Percentiles rank a stretch among this genome's conserved stretches.
These are phyloP conservation scores for Sorex araneus DNA, from an alignment of 2,113 vertebrate genomes.

Conservation along the genomic window DNA sequence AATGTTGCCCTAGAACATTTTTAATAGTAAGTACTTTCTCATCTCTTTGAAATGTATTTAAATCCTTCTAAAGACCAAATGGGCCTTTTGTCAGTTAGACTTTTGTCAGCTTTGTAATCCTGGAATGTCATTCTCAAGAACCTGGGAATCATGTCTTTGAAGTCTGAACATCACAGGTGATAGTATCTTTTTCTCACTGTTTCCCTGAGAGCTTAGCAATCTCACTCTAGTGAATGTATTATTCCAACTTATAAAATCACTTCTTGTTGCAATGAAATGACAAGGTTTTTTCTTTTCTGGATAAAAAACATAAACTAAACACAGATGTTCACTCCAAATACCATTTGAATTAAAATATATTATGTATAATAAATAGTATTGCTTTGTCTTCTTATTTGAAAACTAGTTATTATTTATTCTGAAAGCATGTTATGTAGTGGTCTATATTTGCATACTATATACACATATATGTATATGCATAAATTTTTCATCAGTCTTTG, in stretches of 20 bases:
- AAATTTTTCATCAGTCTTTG: neutral
- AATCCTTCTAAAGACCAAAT: neutral
- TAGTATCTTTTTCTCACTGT: neutral
- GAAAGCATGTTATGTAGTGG: neutral
- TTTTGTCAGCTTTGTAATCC: neutral
- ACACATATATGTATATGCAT: too few species aligned
- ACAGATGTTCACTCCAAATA: neutral
- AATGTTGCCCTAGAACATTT: neutral
- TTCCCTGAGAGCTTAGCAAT: neutral
- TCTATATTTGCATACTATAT: neutral
- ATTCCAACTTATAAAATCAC: neutral
- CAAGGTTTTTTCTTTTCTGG: neutral
- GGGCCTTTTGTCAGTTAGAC: neutral
- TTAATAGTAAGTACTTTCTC: neutral
- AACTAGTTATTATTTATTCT: constrained; percentile 29
- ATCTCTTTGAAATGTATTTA: neutral
- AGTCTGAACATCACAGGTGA: neutral
- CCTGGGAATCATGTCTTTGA: neutral
- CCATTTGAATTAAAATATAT: constrained; percentile 2
- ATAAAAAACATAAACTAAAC: neutral
- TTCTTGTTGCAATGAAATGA: neutral
- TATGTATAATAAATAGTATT: neutral
- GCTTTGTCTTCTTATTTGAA: neutral
- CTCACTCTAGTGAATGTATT: neutral
- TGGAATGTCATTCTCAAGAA: neutral